A percentile compares a stretch with the other conserved stretches of the same genome.
phyloP scores from a whole-genome alignment of 2,797 vertebrate species.

The Rhabdomys pumilio region DNA sequence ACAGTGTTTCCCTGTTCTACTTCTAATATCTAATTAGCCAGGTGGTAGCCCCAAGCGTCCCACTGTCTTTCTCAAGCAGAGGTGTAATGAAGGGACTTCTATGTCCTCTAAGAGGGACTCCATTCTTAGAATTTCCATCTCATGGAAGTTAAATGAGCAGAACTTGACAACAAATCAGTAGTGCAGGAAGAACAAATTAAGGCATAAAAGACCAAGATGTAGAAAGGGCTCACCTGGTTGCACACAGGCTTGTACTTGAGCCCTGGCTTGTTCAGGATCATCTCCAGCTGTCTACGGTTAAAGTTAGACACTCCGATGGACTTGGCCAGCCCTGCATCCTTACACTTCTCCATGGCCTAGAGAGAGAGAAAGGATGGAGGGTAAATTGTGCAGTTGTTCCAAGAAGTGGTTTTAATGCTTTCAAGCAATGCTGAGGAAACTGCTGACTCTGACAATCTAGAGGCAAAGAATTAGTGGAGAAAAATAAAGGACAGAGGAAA shows the following conservation, averaged over 20 bases:
- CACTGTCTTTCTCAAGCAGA: neutral
- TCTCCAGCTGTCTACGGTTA: slow-evolving; percentile 91
- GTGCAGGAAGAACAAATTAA: neutral
- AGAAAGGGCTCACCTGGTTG: slow-evolving; percentile 91
- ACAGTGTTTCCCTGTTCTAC: neutral
- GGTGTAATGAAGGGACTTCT: neutral
- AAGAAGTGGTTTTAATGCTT: neutral
- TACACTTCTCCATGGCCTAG: slow-evolving; percentile 93
- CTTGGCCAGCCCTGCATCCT: slow-evolving; percentile 93
- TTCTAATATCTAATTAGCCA: neutral
- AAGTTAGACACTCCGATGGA: slow-evolving; percentile 95
- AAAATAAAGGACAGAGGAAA: neutral
- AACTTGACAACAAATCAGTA: neutral
- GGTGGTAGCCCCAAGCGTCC: neutral
- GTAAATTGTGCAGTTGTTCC: neutral
- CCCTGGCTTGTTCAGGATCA: slow-evolving; percentile 93
- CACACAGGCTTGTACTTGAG: slow-evolving; percentile 94
- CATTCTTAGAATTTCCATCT: neutral
- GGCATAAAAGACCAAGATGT: neutral
- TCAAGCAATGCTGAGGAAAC: neutral
- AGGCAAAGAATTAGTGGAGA: neutral
- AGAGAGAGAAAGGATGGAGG: neutral
- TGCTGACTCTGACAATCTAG: neutral
- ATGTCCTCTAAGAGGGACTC: neutral
- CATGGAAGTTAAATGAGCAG: neutral